Evolutionary conservation across 2,888 invertebrate genomes (phyloP).

Genomic region (Caenorhabditis wallacei): DNA sequence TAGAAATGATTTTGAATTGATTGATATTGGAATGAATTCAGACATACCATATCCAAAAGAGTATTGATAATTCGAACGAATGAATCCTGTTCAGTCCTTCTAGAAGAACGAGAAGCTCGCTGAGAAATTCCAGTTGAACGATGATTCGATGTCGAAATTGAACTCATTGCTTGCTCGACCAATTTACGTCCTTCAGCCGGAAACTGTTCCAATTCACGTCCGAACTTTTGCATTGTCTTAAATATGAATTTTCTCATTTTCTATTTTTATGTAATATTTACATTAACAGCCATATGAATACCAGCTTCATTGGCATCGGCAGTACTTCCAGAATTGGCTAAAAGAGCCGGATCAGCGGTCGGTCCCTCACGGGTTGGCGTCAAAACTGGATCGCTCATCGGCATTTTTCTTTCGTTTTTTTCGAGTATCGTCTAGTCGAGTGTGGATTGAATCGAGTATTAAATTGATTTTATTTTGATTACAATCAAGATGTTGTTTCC

Average conservation of each 20-base stretch:
- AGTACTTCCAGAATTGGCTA: conserved; percentile 33
- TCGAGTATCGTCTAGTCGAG: conserved; percentile 35
- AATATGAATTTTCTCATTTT: not conserved
- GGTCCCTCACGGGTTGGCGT: conserved; percentile 39
- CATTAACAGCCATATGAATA: conserved; percentile 40
- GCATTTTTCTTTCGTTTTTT: conserved; percentile 24
- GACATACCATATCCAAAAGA: conserved; percentile 29
- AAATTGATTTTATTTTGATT: not conserved
- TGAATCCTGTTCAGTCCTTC: conserved; percentile 21
- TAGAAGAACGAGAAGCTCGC: conserved; percentile 18
- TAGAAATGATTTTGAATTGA: not conserved
- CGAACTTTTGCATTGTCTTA: conserved; percentile 58
- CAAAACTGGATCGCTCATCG: conserved; percentile 28
- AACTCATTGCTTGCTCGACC: conserved; percentile 42
- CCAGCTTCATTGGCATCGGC: conserved; percentile 39
- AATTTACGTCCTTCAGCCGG: conserved; percentile 26
- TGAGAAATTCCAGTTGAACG: conserved; percentile 21
- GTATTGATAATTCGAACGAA: conserved; percentile 46
- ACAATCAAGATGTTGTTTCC: too few relatives aligned
- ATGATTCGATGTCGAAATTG: conserved; percentile 37
- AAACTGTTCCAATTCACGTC: conserved; percentile 46
- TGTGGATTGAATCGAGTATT: conserved; percentile 29
- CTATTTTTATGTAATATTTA: not conserved
- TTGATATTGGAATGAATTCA: not conserved
- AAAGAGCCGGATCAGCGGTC: conserved; percentile 54